phyloP scores from a whole-genome alignment of 2,113 vertebrate genomes.

The Menidia beryllina region DNA sequence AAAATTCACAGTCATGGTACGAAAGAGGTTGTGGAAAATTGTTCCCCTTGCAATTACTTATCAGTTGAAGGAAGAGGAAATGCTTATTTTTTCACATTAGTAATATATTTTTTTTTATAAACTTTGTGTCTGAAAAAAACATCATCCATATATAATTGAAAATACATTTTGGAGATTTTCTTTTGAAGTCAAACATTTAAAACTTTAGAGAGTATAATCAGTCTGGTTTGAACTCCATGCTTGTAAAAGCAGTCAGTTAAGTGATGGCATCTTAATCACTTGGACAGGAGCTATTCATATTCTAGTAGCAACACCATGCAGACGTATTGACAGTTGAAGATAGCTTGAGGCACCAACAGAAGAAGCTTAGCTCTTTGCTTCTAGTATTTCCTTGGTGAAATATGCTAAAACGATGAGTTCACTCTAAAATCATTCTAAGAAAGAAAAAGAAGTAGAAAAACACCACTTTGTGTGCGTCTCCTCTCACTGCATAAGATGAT shows the following conservation, averaged over 20 bases:
- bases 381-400: constrained; percentile 29
- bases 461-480: too few relatives aligned
- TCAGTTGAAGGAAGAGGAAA: too few relatives aligned
- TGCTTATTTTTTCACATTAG: background rate
- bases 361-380: constrained; percentile 40
- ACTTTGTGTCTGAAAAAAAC: background rate
- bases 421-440: constrained; percentile 1
- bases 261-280: constrained; percentile 17
- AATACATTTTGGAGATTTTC: too few relatives aligned
- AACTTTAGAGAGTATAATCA: background rate
- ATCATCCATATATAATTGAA: too few relatives aligned
- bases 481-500: too few relatives aligned
- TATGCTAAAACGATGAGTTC: constrained; percentile 33
- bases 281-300: constrained; percentile 36
- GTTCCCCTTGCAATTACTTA: background rate
- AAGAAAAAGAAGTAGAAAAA: background rate
- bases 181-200: too few relatives aligned
- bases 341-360: constrained; percentile 49
- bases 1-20: constrained; percentile 9
- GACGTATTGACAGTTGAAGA: constrained; percentile 51
- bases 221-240: background rate
- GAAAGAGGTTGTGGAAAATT: background rate
- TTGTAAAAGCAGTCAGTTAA: background rate
- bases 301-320: constrained; percentile 40
- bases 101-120: background rate